These are phyloP conservation scores for Malthinus flaveolus DNA, from an alignment of 2,888 invertebrate genomes.

Conservation along the genomic window DNA sequence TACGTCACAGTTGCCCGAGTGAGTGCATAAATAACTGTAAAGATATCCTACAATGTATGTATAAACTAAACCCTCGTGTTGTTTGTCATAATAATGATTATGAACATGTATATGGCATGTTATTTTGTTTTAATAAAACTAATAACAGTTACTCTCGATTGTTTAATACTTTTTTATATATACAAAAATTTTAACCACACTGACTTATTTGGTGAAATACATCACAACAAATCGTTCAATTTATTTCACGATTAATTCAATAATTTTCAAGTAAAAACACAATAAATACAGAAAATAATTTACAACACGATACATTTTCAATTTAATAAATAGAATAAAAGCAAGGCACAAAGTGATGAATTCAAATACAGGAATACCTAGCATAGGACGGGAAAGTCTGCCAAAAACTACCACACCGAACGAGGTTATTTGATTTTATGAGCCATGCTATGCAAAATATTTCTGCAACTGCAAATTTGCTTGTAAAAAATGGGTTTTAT, in stretches of 20 bases:
- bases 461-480: constrained; percentile 19
- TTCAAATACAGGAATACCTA: too few relatives aligned
- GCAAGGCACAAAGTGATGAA: constrained; percentile 48
- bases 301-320: constrained; percentile 34
- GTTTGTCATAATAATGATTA: constrained; percentile 1
- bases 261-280: constrained; percentile 35
- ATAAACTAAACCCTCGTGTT: background rate
- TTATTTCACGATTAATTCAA: constrained; percentile 21
- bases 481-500: constrained; percentile 26
- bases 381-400: too few relatives aligned
- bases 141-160: constrained; percentile 1
- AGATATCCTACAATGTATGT: too few relatives aligned
- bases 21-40: too few relatives aligned
- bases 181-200: constrained; percentile 3
- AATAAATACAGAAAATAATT: constrained; percentile 48
- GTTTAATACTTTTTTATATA: constrained; percentile 6
- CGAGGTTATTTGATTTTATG: too few relatives aligned
- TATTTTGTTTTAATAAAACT: constrained; percentile 6
- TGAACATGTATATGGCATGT: background rate
- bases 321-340: constrained; percentile 43
- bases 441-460: too few relatives aligned
- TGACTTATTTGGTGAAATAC: background rate
- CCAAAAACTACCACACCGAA: too few relatives aligned
- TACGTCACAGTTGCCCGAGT: too few relatives aligned
- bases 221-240: background rate